Percentiles rank a stretch among this genome's conserved stretches.
Conservation (phyloP, 2,888 invertebrate species). For the Notodonta dromedarius region DNA sequence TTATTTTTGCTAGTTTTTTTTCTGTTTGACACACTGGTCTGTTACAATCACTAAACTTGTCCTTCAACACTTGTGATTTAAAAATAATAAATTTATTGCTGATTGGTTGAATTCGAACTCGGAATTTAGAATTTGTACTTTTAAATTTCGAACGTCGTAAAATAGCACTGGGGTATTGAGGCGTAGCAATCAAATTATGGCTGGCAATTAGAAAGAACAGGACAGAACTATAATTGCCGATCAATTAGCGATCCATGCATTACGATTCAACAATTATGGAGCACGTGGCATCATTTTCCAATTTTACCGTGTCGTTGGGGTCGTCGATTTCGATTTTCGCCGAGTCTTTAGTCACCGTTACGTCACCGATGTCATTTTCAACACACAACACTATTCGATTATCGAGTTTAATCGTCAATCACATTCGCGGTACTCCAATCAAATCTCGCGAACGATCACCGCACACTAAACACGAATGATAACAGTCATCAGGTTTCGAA, state of each 20-base stretch:
- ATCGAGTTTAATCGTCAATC: slow-evolving; percentile 37
- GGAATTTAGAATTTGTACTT: slow-evolving; percentile 29
- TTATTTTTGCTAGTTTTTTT: slow-evolving; percentile 12
- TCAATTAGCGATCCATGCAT: slow-evolving; percentile 70
- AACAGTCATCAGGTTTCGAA: slow-evolving; percentile 79
- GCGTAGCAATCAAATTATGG: slow-evolving; percentile 58
- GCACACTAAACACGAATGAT: slow-evolving; percentile 75
- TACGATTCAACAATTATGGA: slow-evolving; percentile 66
- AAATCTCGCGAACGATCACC: slow-evolving; percentile 67
- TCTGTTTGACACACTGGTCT: slow-evolving; percentile 44
- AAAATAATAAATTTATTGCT: slow-evolving; percentile 18
- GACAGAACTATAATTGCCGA: slow-evolving; percentile 70
- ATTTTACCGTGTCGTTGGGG: slow-evolving; percentile 43
- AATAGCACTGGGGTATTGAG: slow-evolving; percentile 37
- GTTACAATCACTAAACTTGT: slow-evolving; percentile 38
- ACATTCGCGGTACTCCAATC: slow-evolving; percentile 36
- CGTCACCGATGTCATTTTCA: slow-evolving; percentile 79
- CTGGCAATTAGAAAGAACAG: slow-evolving; percentile 68
- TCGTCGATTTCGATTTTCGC: slow-evolving; percentile 37
- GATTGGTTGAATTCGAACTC: slow-evolving; percentile 33
- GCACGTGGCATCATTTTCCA: slow-evolving; percentile 75
- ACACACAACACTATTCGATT: slow-evolving; percentile 41
- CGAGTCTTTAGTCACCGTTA: slow-evolving; percentile 45
- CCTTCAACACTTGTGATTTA: slow-evolving; percentile 31
- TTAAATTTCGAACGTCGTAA: slow-evolving; percentile 38